Percentiles rank a stretch among this genome's conserved stretches.
Evolutionary conservation across 2,888 invertebrate species (phyloP).

Genomic region (Eledona agricola): DNA sequence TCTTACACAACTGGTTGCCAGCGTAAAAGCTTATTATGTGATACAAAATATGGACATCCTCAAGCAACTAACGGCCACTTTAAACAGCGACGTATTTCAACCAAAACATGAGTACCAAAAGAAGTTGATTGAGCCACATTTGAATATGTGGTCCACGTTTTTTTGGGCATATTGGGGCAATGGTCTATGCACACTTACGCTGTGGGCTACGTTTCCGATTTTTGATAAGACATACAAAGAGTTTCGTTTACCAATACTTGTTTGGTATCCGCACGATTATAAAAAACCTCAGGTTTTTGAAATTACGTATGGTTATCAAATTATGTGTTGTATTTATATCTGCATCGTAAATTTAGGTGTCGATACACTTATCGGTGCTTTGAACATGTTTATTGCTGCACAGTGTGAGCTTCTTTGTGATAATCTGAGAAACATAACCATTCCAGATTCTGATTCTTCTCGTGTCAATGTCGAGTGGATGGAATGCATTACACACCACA

Average conservation of each 20-base stretch:
- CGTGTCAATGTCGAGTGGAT: not conserved
- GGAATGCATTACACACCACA: slow-evolving; percentile 4
- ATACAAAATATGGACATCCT: slow-evolving; percentile 3
- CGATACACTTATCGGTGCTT: slow-evolving; percentile 5
- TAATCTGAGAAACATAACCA: slow-evolving; percentile 2
- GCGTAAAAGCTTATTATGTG: not conserved
- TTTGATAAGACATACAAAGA: not conserved
- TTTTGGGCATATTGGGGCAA: slow-evolving; percentile 1
- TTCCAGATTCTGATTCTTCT: not conserved
- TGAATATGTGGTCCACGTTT: not conserved
- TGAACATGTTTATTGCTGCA: slow-evolving; percentile 7
- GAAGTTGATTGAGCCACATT: not conserved
- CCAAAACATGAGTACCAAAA: not conserved
- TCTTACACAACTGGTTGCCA: slow-evolving; percentile 1
- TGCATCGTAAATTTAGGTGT: slow-evolving; percentile 3
- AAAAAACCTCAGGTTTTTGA: not conserved
- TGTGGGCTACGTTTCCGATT: slow-evolving; percentile 5
- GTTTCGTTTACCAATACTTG: slow-evolving; percentile 1
- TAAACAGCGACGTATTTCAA: slow-evolving; percentile 5
- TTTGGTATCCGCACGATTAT: slow-evolving; percentile 1
- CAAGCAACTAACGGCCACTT: not conserved
- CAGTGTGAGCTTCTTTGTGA: slow-evolving; percentile 14
- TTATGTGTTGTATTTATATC: slow-evolving; percentile 3
- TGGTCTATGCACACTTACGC: not conserved
- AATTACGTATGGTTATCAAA: slow-evolving; percentile 4